Evolutionary conservation across 2,888 invertebrate genomes (phyloP).

Genomic region (Diploptera punctata): DNA sequence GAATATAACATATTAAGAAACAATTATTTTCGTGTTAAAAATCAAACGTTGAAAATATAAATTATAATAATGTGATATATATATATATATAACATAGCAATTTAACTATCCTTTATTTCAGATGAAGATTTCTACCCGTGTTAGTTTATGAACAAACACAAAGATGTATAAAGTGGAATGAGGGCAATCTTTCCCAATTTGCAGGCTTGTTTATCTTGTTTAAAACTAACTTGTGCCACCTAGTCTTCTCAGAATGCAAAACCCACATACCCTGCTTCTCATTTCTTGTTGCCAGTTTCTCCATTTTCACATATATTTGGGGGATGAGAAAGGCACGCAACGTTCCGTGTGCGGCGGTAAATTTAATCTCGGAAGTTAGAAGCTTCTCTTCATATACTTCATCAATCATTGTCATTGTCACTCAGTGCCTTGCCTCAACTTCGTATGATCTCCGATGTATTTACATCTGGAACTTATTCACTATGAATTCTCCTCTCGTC

Average conservation of each 20-base stretch:
- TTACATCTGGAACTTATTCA: neutral
- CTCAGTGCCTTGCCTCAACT: neutral
- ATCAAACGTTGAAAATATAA: no score
- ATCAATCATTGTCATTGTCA: slow-evolving; percentile 28
- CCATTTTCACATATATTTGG: slow-evolving; percentile 4
- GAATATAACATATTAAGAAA: no score
- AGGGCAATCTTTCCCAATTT: slow-evolving; percentile 11
- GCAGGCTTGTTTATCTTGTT: slow-evolving; percentile 14
- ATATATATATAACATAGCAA: neutral
- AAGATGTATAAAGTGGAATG: neutral
- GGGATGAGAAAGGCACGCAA: neutral
- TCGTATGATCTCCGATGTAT: neutral
- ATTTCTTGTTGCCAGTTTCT: slow-evolving; percentile 1
- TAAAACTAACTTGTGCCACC: slow-evolving; percentile 9
- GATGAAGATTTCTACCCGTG: neutral
- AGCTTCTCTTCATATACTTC: slow-evolving; percentile 8
- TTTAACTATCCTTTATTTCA: neutral
- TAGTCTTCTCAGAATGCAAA: neutral
- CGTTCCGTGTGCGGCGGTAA: slow-evolving; percentile 13
- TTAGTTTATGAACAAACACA: neutral
- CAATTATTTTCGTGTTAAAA: no score
- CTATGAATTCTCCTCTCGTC: neutral
- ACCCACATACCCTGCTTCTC: neutral
- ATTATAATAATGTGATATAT: no score
- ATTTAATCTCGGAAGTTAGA: slow-evolving; percentile 26